phyloP scores from a whole-genome alignment of 2,113 vertebrate genomes.

The Camelus dromedarius region DNA sequence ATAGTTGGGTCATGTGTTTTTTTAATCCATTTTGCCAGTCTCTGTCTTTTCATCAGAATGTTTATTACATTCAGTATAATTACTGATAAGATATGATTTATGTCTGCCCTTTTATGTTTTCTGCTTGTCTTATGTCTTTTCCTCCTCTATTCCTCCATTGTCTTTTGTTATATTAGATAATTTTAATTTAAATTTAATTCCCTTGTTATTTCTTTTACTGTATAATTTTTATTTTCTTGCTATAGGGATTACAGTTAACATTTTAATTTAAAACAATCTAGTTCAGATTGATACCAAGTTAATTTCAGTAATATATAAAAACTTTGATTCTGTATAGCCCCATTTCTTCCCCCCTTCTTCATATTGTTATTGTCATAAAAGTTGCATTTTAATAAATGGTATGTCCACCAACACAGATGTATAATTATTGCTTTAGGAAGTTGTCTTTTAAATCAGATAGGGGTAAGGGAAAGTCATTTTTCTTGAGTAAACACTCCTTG shows the following conservation, averaged over 20 bases:
- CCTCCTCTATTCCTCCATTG: not conserved
- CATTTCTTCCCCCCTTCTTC: not conserved
- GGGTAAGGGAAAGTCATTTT: not conserved
- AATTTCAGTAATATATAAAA: not conserved
- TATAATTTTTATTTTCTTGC: not conserved
- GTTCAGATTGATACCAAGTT: not conserved
- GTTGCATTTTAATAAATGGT: not conserved
- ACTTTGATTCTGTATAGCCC: not conserved
- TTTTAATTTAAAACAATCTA: conserved; percentile 10
- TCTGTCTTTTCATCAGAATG: not conserved
- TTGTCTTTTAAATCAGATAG: not conserved
- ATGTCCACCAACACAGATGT: not conserved
- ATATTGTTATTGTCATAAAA: not conserved
- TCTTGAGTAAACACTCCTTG: not conserved
- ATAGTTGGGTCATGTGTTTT: not conserved
- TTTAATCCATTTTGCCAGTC: not conserved
- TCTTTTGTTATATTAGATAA: not conserved
- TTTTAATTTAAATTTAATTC: conserved; percentile 1
- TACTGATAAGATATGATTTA: not conserved
- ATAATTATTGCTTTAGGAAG: not conserved
- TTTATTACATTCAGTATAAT: not conserved
- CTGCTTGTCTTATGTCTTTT: not conserved
- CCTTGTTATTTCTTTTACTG: not conserved
- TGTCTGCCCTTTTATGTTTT: not conserved
- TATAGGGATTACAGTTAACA: not conserved